These are phyloP conservation scores for Spilogale gracilis DNA, from an alignment of 2,113 vertebrate genomes.

Conservation along the genomic window DNA sequence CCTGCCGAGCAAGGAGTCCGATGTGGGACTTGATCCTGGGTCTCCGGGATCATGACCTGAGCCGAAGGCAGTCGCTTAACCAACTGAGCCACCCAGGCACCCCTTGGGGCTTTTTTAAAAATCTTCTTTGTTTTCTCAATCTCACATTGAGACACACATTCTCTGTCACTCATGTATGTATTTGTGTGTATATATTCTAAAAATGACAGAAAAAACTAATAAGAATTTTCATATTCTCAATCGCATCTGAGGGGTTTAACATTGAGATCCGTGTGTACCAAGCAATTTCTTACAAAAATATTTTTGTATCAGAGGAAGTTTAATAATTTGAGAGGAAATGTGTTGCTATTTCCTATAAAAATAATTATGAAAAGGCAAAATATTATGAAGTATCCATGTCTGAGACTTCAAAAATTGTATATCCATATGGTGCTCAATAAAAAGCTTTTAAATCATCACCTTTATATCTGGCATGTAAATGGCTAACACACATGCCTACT, in stretches of 20 bases:
- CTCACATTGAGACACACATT: background rate
- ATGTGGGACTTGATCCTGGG: no score
- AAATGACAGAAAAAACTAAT: background rate
- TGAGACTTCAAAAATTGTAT: background rate
- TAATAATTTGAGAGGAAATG: background rate
- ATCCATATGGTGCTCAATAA: background rate
- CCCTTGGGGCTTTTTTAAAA: no score
- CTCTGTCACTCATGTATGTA: background rate
- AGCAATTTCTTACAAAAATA: background rate
- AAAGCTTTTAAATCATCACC: background rate
- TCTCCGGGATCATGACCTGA: no score
- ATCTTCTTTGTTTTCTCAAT: background rate
- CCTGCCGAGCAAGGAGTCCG: no score
- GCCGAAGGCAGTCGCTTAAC: no score
- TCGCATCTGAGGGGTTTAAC: background rate
- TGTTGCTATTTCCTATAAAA: background rate
- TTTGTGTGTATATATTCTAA: background rate
- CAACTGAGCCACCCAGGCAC: no score
- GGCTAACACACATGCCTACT: background rate
- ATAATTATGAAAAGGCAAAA: conserved; percentile 25
- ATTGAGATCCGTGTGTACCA: background rate
- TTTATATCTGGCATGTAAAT: background rate
- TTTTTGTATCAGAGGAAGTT: background rate
- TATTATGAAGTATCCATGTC: background rate
- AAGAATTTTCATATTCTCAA: background rate